Evolutionary conservation across 2,888 invertebrate species (phyloP), one percentile per base, ranked within the genome.

Genomic region (Craniophora ligustri): DNA sequence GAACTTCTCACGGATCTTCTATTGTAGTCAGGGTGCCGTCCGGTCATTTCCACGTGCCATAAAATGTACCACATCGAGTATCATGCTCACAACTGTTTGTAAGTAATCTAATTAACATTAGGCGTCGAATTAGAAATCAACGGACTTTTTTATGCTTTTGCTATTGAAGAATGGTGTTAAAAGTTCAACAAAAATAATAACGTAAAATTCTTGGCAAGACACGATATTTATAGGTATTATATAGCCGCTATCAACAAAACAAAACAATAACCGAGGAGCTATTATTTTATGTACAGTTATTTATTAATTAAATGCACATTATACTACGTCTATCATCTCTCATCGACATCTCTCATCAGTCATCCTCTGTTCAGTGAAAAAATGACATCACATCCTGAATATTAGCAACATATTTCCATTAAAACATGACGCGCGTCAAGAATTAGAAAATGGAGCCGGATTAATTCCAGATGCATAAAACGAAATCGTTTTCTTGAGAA

Each of bases 1-100:
- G 23, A 55, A 23, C 36, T 54, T 67, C 50, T 47, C 63, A 51
- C 59, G 54, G 41, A 57, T 62, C 62, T 57, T 56, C 35, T 18
- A 50, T 54, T 53, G 47, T 56, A 34, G 45, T 23, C 19, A 19
- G 39, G 42, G 6, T 36, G 35, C 35, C 35, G 26, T 21, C 31
- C 36, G 53, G 44, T 41, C 44, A 48, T 21, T 41, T 57, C 40
- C 63, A 44, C 45, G 34, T 60, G 40, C 61, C 28, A 47, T 60
- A 31, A 53, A 47, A 18, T 31, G 14, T 30, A 47, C 60, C 2
- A 26, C 3, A 1, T n/a, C 4, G n/a, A 10, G n/a, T 26, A 21
- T 21, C 21, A 7, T 2, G 5, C 2, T 23, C 26, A 26, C 26
- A 26, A 26, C 26, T n/a, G 26, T 26, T n/a, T n/a, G 10, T 26